Percentiles rank a stretch among this genome's conserved stretches.
phyloP scores from a whole-genome alignment of 2,888 invertebrate species.

The Tubulanus polymorphus region DNA sequence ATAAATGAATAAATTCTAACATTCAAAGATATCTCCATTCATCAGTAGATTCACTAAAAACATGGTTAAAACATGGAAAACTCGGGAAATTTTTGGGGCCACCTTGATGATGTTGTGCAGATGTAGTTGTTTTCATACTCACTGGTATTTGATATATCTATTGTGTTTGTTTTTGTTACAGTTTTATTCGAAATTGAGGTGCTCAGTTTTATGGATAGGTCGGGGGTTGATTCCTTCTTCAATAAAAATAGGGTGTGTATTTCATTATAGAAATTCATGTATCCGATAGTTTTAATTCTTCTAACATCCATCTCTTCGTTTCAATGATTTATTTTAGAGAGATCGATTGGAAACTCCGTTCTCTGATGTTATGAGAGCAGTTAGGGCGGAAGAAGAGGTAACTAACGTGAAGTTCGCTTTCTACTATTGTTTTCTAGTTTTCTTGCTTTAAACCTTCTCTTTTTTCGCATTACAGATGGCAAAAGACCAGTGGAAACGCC shows the following conservation, averaged over 20 bases:
- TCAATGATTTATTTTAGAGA: constrained; percentile 23
- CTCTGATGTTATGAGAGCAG: constrained; percentile 60
- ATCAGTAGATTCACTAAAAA: no score
- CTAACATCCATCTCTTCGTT: background rate
- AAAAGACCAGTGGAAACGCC: background rate
- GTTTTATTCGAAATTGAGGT: constrained; percentile 73
- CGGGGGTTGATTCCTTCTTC: constrained; percentile 55
- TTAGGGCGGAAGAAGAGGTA: constrained; percentile 62
- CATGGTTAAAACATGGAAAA: no score
- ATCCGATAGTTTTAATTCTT: background rate
- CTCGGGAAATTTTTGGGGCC: no score
- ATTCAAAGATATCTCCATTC: no score
- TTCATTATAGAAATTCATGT: background rate
- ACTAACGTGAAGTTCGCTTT: constrained; percentile 55
- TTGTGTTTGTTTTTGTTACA: constrained; percentile 21
- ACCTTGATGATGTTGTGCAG: no score
- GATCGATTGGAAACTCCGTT: constrained; percentile 64
- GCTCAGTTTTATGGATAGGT: constrained; percentile 60
- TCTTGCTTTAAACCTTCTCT: background rate
- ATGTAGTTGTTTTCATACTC: no score
- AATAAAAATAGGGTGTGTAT: constrained; percentile 48
- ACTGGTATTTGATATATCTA: background rate
- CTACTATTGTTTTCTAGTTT: background rate
- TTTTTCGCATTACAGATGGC: constrained; percentile 4
- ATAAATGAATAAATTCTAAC: no score